Base-by-base conservation (phyloP, 2,113 vertebrate species). In the Boulengerochromis microlepis region DNA sequence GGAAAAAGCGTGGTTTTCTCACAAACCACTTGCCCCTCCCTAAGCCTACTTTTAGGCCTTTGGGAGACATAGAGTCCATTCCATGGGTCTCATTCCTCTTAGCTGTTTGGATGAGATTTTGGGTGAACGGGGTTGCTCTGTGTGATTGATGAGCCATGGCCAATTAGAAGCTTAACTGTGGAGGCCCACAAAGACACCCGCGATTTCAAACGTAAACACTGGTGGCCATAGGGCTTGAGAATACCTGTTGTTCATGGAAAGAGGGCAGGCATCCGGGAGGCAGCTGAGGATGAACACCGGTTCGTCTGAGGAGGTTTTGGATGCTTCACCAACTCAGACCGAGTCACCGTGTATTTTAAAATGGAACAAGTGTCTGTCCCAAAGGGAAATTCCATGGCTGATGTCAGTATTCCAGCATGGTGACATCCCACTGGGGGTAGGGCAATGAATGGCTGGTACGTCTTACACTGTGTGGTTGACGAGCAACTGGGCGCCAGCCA, bases 81-180 rank as follows among this genome's bases (percentile, higher is more conserved):
- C 92, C 92, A 93, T 35, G 6, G 84, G 24, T 93, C 88, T 90
- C 90, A 89, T 93, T 91, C 90, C 91, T 95, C 89, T 87, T 78
- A 45, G 84, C 88, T 93, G 90, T 94, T 95, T 94, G 95, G 95
- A 95, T 91, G 94, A 92, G 93, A 90, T 89, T 93, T 92, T 92
- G 89, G 92, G 93, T 93, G 89, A 95, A 95, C 93, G 84, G 92
- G 92, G 52, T 89, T 87, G 74, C 95, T 93, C 92, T 59, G 80
- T 85, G 81, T 96, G 96, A 97, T 96, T 95, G 94, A 97, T 96
- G 96, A 96, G 92, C 96, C 95, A 87, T 96, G 91, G 95, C 96
- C 96, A 97, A 96, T 97, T 95, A 95, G 92, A 96, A 92, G 95
- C 95, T 96, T 95, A 96, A 94, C 87, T 86, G 42, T 11, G 16